These are phyloP conservation scores for Xiphophorus maculatus DNA, from an alignment of 2,113 vertebrate species.

Conservation along the genomic window DNA sequence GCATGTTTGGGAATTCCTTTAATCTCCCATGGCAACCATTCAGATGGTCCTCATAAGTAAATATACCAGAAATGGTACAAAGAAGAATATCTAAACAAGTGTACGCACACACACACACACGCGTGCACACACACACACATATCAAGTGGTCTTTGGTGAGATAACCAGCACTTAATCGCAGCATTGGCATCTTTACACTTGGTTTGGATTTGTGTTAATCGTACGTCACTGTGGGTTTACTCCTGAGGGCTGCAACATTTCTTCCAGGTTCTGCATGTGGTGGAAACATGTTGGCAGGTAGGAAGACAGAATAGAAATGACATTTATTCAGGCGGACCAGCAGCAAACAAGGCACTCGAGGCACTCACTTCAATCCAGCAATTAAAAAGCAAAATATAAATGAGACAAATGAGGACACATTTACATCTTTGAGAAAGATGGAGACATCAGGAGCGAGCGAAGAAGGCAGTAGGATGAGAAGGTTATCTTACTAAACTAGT, in stretches of 20 bases:
- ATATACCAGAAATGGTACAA: no score
- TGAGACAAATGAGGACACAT: no score
- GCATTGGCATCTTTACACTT: slow-evolving; percentile 40
- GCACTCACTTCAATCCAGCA: no score
- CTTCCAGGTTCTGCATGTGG: slow-evolving; percentile 28
- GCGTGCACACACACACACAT: neutral
- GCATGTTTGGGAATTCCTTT: no score
- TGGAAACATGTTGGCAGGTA: slow-evolving; percentile 13
- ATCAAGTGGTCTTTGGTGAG: slow-evolving; percentile 2
- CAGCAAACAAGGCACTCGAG: no score
- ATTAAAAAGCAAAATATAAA: no score
- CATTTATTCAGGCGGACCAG: no score
- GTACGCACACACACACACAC: neutral
- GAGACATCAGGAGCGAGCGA: slow-evolving; percentile 48
- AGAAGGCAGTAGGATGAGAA: slow-evolving; percentile 28
- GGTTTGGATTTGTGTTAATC: slow-evolving; percentile 42
- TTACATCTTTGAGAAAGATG: slow-evolving; percentile 7
- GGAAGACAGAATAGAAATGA: no score
- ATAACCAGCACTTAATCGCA: slow-evolving; percentile 17
- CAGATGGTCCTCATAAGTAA: no score
- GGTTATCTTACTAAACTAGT: neutral
- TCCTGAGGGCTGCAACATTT: slow-evolving; percentile 40
- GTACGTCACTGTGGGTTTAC: slow-evolving; percentile 26
- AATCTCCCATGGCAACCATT: no score
- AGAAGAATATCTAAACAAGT: no score